Base-by-base conservation (phyloP, 2,797 vertebrate species). In the Diceros bicornis region DNA sequence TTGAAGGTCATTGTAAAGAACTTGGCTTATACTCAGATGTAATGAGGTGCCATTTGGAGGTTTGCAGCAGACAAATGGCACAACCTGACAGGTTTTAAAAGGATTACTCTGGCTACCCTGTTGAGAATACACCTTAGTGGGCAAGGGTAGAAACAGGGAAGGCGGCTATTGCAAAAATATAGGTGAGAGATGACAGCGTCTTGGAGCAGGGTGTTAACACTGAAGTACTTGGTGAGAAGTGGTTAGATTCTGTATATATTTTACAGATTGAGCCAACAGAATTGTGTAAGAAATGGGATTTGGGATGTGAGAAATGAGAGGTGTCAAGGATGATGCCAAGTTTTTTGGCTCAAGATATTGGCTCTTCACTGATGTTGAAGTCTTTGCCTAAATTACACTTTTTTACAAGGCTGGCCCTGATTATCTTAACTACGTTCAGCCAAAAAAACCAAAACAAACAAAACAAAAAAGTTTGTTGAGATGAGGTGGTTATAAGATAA, bases 391-490 rank as follows among this genome's bases (percentile, higher is more conserved):
- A 68, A 52, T 88, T 52, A 66, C 17, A 44, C 25, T 27, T 37
- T 88, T 81, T 78, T 41, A 59, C 20, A 82, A 91, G 29, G 50
- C 21, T 82, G 21, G 8, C 4, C 47, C 27, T 75, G 59, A 74
- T 75, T 94, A 71, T 44, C 74, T 74, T 86, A 74, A 86, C 29
- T 81, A 7, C 74, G 66, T 37, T 84, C 84, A 86, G 59, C 62
- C 23, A n/a, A 55, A 85, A 52, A 74, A 21, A 47, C 17, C 16
- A 5, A 55, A 59, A 68, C 6, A 79, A 79, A 85, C 2, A 32
- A 41, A 50, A 77, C 41, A 66, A 68, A 57, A 79, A 27, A 44
- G 25, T 44, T 64, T 62, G 71, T 87, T 82, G 50, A 96, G 34
- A 37, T 77, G 41, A 91, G 37, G 34, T 91, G 14, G n/a, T 37